phyloP scores from a whole-genome alignment of 2,888 invertebrate genomes.

The Lithophane semibrunnea region DNA sequence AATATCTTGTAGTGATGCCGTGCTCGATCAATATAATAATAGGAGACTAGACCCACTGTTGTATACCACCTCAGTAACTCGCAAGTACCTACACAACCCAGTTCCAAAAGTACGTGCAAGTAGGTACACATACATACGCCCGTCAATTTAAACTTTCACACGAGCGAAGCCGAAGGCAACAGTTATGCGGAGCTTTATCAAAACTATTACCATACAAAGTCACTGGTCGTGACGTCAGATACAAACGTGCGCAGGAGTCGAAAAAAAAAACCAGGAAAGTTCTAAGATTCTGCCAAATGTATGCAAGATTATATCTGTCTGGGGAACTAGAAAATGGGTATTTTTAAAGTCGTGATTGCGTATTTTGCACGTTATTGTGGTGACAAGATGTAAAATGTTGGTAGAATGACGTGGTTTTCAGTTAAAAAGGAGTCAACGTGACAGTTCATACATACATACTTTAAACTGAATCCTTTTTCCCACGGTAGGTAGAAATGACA shows the following conservation, averaged over 20 bases:
- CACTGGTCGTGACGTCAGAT: conserved; percentile 78
- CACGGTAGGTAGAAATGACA: too few relatives aligned
- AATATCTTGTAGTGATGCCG: too few relatives aligned
- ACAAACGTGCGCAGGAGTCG: conserved; percentile 63
- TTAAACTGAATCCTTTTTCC: too few relatives aligned
- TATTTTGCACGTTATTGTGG: conserved; percentile 51
- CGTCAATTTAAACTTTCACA: conserved; percentile 55
- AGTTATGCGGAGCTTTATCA: conserved; percentile 66
- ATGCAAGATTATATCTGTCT: conserved; percentile 79
- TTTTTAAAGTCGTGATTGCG: conserved; percentile 69
- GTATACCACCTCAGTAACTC: not conserved
- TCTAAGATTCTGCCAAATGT: conserved; percentile 77
- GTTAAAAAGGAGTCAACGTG: not conserved
- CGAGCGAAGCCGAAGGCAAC: conserved; percentile 22
- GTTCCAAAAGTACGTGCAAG: not conserved
- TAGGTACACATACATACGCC: not conserved
- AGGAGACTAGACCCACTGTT: not conserved
- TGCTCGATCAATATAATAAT: not conserved
- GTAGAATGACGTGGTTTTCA: not conserved
- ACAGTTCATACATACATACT: too few relatives aligned
- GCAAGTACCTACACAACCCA: conserved; percentile 1
- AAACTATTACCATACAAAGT: conserved; percentile 83
- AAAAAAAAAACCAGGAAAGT: conserved; percentile 70
- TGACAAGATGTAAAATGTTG: conserved; percentile 13
- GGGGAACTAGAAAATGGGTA: conserved; percentile 68